Conservation (phyloP, 2,888 invertebrate species). For the Palloptera scutellata region DNA sequence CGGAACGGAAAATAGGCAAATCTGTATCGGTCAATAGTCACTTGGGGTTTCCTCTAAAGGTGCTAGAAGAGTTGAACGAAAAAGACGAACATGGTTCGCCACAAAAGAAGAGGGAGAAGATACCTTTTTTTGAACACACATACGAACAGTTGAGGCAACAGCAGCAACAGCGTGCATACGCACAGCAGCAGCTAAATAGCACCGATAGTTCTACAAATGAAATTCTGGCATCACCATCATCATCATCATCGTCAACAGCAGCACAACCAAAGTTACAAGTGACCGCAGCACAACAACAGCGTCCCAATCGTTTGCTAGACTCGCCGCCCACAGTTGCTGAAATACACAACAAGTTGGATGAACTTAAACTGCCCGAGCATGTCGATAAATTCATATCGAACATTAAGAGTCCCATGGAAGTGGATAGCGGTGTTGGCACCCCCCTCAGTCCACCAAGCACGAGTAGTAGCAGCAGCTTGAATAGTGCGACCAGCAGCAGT, state of each 20-base stretch:
- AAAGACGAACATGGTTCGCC: constrained; percentile 65
- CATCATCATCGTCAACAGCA: constrained; percentile 46
- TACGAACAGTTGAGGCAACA: constrained; percentile 77
- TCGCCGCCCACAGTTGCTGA: constrained; percentile 45
- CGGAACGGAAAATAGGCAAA: constrained; percentile 64
- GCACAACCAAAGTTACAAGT: constrained; percentile 28
- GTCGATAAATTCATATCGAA: constrained; percentile 58
- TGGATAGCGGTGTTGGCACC: constrained; percentile 74
- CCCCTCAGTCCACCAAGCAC: constrained; percentile 69
- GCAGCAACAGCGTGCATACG: constrained; percentile 52
- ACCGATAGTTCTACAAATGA: constrained; percentile 29
- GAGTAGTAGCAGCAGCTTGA: constrained; percentile 45
- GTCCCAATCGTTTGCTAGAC: constrained; percentile 58
- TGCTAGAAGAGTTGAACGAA: constrained; percentile 64
- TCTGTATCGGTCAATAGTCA: constrained; percentile 64
- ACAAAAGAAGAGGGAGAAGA: constrained; percentile 64
- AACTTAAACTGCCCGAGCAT: constrained; percentile 58
- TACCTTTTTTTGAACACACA: constrained; percentile 73
- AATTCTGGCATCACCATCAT: constrained; percentile 19
- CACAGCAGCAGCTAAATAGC: constrained; percentile 62
- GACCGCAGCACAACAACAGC: constrained; percentile 56
- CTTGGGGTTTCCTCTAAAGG: constrained; percentile 64
- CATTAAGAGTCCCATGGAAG: constrained; percentile 60
- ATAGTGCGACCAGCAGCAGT: constrained; percentile 19
- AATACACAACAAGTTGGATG: constrained; percentile 53